Percentiles rank a stretch among this genome's conserved stretches.
phyloP scores from a whole-genome alignment of 2,888 invertebrate species.

The Rhogogaster chlorosoma region DNA sequence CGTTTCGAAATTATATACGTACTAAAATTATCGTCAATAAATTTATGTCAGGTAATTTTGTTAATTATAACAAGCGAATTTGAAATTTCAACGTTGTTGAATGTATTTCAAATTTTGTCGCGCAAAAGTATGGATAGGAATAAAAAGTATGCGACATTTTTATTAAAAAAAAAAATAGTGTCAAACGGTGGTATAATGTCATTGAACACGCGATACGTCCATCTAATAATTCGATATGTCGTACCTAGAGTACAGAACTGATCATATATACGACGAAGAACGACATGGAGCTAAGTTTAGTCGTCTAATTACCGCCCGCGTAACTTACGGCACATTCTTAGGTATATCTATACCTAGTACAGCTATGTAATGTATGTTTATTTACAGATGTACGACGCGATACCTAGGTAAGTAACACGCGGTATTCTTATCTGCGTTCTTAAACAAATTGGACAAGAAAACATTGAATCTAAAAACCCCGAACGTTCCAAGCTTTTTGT shows the following conservation, averaged over 20 bases:
- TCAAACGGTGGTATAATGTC: neutral
- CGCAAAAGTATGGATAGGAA: too few relatives aligned
- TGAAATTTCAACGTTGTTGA: too few relatives aligned
- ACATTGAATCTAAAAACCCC: neutral
- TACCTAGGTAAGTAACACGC: constrained; percentile 10
- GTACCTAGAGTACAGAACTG: neutral
- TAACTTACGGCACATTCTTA: neutral
- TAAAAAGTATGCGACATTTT: neutral
- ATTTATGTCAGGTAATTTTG: too few relatives aligned
- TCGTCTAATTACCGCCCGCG: neutral
- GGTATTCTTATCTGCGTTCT: constrained; percentile 13
- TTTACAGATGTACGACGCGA: constrained; percentile 11
- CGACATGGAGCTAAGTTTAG: neutral
- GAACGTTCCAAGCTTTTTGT: neutral
- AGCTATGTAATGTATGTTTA: constrained; percentile 9
- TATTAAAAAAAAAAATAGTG: neutral
- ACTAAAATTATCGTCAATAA: too few relatives aligned
- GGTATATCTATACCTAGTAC: neutral
- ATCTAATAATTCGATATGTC: neutral
- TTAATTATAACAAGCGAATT: too few relatives aligned
- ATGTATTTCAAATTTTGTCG: too few relatives aligned
- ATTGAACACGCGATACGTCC: neutral
- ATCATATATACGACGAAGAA: neutral
- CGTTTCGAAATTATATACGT: too few relatives aligned
- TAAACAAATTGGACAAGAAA: neutral